phyloP scores from a whole-genome alignment of 2,113 vertebrate species.

The Chloroceryle aenea region DNA sequence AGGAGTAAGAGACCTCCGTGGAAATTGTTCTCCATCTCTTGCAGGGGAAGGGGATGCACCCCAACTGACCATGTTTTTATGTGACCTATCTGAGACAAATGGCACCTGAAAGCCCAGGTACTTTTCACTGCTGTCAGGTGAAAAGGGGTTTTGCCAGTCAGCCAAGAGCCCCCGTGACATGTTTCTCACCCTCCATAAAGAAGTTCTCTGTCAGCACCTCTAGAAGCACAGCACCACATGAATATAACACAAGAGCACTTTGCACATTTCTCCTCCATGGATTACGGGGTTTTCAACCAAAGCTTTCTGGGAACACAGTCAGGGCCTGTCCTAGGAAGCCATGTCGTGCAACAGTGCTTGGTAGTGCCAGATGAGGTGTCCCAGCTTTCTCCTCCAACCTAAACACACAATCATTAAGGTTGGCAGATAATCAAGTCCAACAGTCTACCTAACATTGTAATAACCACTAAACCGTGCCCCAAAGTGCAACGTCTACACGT shows the following conservation, averaged over 20 bases:
- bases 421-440: too few species aligned
- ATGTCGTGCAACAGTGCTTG: not conserved
- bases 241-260: not conserved
- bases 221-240: not conserved
- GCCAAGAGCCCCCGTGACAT: not conserved
- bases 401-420: too few species aligned
- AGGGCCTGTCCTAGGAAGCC: not conserved
- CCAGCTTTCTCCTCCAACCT: not conserved
- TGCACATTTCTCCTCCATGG: not conserved
- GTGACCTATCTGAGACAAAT: conserved; percentile 37
- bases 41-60: not conserved
- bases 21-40: not conserved
- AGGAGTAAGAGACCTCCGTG: not conserved
- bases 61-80: not conserved
- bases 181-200: not conserved
- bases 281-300: not conserved
- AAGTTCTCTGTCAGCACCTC: not conserved
- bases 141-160: not conserved
- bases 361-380: not conserved
- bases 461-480: too few species aligned
- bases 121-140: not conserved
- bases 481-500: too few species aligned
- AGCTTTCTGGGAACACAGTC: not conserved
- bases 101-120: not conserved
- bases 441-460: too few species aligned